Evolutionary conservation across 2,113 vertebrate species (phyloP).

Genomic region (Tupaia tana): DNA sequence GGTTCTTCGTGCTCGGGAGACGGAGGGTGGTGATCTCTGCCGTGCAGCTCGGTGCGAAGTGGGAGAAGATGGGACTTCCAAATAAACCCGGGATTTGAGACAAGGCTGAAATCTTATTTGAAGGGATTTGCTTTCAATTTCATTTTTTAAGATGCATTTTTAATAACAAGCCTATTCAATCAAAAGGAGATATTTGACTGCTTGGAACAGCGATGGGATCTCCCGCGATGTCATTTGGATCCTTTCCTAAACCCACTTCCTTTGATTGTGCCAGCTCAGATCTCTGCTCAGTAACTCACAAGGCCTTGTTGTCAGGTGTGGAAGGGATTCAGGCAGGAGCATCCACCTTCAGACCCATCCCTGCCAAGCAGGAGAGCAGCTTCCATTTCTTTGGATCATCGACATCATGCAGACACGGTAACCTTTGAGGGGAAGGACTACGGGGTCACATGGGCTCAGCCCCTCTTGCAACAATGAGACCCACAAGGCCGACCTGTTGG

Average conservation of each 20-base stretch:
- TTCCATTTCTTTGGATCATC: neutral
- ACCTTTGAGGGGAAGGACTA: neutral
- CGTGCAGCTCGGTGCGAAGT: neutral
- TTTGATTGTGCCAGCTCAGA: conserved; percentile 60
- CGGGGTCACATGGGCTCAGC: neutral
- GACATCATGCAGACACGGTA: neutral
- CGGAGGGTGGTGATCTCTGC: neutral
- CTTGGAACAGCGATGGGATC: conserved; percentile 55
- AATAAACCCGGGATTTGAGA: conserved; percentile 71
- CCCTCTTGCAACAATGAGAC: neutral
- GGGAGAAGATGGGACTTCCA: conserved; percentile 35
- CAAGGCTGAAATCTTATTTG: conserved; percentile 72
- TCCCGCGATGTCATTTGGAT: conserved; percentile 59
- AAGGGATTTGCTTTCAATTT: conserved; percentile 78
- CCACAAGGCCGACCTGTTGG: neutral
- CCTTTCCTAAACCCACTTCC: conserved; percentile 58
- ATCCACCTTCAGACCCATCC: neutral
- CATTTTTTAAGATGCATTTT: conserved; percentile 74
- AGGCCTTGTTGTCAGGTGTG: conserved; percentile 21
- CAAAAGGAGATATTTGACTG: conserved; percentile 52
- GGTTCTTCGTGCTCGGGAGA: neutral
- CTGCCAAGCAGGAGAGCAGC: neutral
- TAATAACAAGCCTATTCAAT: conserved; percentile 75
- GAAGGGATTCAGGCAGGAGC: conserved; percentile 7
- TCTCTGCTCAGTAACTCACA: conserved; percentile 49